phyloP scores from a whole-genome alignment of 2,113 vertebrate species.

The Mobula birostris region DNA sequence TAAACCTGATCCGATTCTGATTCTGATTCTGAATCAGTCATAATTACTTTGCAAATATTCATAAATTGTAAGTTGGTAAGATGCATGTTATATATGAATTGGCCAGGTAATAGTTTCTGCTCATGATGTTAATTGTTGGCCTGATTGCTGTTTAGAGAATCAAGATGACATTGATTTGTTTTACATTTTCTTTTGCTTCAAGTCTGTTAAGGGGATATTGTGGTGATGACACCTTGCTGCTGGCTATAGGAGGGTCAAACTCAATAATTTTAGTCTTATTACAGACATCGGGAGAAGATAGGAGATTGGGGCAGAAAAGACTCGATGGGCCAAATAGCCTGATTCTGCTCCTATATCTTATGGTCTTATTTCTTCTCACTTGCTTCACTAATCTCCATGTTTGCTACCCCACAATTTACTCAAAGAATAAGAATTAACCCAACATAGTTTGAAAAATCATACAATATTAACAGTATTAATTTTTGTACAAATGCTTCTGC shows the following conservation, averaged over 20 bases:
- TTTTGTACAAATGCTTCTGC: background rate
- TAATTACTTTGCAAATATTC: background rate
- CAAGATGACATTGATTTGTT: background rate
- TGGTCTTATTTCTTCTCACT: background rate
- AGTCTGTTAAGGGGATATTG: background rate
- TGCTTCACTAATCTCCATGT: too few species aligned
- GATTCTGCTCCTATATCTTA: too few species aligned
- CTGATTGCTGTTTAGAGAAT: background rate
- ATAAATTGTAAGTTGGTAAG: background rate
- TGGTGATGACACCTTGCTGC: too few species aligned
- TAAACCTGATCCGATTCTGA: background rate
- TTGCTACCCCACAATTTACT: too few species aligned
- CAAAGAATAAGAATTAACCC: too few species aligned
- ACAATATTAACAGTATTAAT: too few species aligned
- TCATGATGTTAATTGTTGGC: background rate
- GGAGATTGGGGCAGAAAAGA: too few species aligned
- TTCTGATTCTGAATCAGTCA: background rate
- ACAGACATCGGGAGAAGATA: too few species aligned
- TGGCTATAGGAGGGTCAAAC: background rate
- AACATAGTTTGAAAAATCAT: too few species aligned
- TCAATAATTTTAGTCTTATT: background rate
- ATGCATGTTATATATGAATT: background rate
- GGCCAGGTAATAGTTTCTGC: background rate
- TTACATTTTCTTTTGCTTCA: background rate
- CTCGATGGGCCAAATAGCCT: too few species aligned